phyloP scores from a whole-genome alignment of 1,140 invertebrate species.

The Bombus ignitus region DNA sequence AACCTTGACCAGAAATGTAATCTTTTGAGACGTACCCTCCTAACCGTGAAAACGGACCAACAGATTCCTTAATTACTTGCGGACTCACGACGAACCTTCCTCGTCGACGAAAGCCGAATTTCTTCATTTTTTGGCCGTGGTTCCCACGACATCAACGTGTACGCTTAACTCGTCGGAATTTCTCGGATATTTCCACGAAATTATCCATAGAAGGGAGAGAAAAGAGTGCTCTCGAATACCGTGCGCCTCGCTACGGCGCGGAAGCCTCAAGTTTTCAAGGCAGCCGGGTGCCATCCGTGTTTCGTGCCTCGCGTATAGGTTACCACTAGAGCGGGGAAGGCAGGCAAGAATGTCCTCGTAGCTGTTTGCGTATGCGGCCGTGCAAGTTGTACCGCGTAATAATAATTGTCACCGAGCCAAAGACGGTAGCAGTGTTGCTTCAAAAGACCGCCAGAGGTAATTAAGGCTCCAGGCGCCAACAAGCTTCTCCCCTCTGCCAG shows the following conservation, averaged over 20 bases:
- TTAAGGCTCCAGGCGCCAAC: slow-evolving; percentile 67
- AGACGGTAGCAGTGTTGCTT: slow-evolving; percentile 54
- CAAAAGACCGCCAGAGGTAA: slow-evolving; percentile 69
- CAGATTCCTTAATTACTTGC: slow-evolving; percentile 34
- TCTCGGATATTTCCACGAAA: slow-evolving; percentile 24
- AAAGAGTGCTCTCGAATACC: slow-evolving; percentile 23
- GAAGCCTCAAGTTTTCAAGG: slow-evolving; percentile 34
- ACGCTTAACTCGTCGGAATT: neutral
- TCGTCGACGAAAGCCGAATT: neutral
- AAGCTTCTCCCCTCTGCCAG: slow-evolving; percentile 41
- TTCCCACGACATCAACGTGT: too few species aligned
- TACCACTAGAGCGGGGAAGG: neutral
- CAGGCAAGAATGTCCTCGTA: neutral
- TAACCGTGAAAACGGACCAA: neutral
- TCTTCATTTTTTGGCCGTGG: neutral
- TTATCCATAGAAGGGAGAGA: slow-evolving; percentile 10
- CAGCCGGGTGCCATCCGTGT: neutral
- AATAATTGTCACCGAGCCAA: slow-evolving; percentile 63
- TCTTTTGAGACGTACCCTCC: neutral
- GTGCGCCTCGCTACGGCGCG: neutral
- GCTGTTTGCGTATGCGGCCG: slow-evolving; percentile 10
- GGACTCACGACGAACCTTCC: neutral
- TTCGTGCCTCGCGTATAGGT: neutral
- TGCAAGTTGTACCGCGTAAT: slow-evolving; percentile 51
- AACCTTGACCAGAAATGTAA: neutral